Conservation (phyloP, 2,888 invertebrate genomes). For the Drosophila emarginata region DNA sequence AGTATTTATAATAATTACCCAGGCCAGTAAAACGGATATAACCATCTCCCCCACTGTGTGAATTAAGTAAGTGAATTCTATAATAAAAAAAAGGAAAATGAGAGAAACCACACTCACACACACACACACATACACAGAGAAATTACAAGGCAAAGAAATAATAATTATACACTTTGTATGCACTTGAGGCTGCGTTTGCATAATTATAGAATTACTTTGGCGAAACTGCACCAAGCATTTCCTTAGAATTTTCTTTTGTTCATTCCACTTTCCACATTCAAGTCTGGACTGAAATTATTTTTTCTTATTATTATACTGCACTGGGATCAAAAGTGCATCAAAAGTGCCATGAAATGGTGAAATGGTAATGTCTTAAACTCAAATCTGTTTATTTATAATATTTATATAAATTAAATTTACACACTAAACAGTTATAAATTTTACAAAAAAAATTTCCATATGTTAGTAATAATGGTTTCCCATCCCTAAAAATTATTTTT, state of each 20-base stretch:
- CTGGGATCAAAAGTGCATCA: neutral
- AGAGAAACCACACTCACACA: neutral
- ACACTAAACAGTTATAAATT: too few relatives aligned
- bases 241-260: slow-evolving; percentile 51
- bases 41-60: neutral
- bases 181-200: slow-evolving; percentile 57
- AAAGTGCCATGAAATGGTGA: neutral
- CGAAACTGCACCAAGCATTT: slow-evolving; percentile 61
- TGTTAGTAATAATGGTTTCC: too few relatives aligned
- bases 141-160: slow-evolving; percentile 44
- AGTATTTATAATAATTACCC: slow-evolving; percentile 17
- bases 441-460: too few relatives aligned
- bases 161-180: slow-evolving; percentile 62
- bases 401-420: neutral
- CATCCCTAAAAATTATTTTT: too few relatives aligned
- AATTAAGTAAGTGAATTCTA: slow-evolving; percentile 3
- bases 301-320: neutral
- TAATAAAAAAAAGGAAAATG: neutral
- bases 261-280: slow-evolving; percentile 14
- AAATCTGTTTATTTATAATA: too few relatives aligned
- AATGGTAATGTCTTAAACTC: too few relatives aligned
- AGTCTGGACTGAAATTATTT: neutral
- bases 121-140: neutral
- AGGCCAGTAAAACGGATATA: slow-evolving; percentile 10
- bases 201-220: slow-evolving; percentile 74